Evolutionary conservation across 2,797 vertebrate species (phyloP).

Genomic region (Hephaestus fuliginosus): DNA sequence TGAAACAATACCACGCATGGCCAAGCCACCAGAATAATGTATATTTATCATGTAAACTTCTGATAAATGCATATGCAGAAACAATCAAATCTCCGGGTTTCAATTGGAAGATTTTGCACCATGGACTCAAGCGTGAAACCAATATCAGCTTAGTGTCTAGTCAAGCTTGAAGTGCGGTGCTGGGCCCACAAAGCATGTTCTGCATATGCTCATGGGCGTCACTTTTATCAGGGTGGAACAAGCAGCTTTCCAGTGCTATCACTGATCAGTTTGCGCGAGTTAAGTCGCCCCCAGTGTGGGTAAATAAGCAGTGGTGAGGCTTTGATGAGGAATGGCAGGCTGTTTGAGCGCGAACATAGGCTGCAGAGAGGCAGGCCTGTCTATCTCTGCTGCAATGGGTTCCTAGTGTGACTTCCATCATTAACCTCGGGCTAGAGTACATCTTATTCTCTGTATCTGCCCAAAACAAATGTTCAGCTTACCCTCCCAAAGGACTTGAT

Average conservation of each 20-base stretch:
- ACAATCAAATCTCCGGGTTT: slow-evolving; percentile 84
- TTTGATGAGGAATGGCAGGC: slow-evolving; percentile 82
- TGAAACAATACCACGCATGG: slow-evolving; percentile 84
- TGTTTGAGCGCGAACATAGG: slow-evolving; percentile 46
- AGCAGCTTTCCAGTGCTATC: slow-evolving; percentile 81
- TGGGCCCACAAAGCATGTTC: slow-evolving; percentile 81
- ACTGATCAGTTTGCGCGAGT: slow-evolving; percentile 75
- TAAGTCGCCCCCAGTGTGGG: slow-evolving; percentile 69
- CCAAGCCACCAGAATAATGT: slow-evolving; percentile 77
- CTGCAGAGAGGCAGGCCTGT: slow-evolving; percentile 53
- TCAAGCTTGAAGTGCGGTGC: slow-evolving; percentile 84
- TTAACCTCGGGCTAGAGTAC: slow-evolving; percentile 46
- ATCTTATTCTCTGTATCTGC: slow-evolving; percentile 47
- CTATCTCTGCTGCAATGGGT: slow-evolving; percentile 49
- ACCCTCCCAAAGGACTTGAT: slow-evolving; percentile 15
- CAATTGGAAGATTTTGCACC: slow-evolving; percentile 82
- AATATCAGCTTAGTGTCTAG: slow-evolving; percentile 89
- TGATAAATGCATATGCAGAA: slow-evolving; percentile 87
- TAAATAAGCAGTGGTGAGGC: slow-evolving; percentile 80
- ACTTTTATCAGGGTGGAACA: slow-evolving; percentile 83
- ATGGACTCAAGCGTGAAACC: slow-evolving; percentile 86
- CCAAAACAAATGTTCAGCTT: slow-evolving; percentile 29
- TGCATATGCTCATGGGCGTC: slow-evolving; percentile 83
- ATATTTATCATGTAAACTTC: slow-evolving; percentile 87
- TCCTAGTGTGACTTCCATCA: slow-evolving; percentile 56